phyloP scores from a whole-genome alignment of 2,113 vertebrate species.

The Meleagris gallopavo region DNA sequence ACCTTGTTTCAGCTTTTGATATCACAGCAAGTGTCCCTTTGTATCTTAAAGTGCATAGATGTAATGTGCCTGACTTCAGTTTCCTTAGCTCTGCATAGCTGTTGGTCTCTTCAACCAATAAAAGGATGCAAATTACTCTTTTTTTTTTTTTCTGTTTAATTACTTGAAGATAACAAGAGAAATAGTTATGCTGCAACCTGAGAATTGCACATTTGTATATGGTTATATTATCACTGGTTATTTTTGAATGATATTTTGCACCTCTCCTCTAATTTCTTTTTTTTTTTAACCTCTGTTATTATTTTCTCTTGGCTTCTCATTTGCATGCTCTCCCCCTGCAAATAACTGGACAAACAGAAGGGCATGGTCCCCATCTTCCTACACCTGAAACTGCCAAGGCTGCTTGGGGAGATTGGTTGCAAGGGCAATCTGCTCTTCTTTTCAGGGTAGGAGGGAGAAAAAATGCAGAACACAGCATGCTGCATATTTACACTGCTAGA shows the following conservation, averaged over 20 bases:
- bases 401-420: neutral
- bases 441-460: constrained; percentile 18
- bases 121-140: neutral
- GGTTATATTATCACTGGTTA: neutral
- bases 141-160: neutral
- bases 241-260: neutral
- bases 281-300: neutral
- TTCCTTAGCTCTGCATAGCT: neutral
- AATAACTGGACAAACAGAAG: constrained; percentile 9
- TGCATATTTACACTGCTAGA: constrained; percentile 39
- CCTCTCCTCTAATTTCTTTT: neutral
- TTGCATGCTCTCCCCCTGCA: neutral
- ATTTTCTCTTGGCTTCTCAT: neutral
- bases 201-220: neutral
- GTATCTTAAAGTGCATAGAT: neutral
- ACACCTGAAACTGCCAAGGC: neutral
- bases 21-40: neutral
- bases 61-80: neutral
- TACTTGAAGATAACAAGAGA: neutral
- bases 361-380: neutral
- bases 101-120: neutral
- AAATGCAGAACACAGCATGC: constrained; percentile 48
- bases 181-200: neutral
- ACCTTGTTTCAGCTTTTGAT: neutral
- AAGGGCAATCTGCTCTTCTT: constrained; percentile 66